Evolutionary conservation across 2,113 vertebrate species (phyloP).

Genomic region (Bufo gargarizans): DNA sequence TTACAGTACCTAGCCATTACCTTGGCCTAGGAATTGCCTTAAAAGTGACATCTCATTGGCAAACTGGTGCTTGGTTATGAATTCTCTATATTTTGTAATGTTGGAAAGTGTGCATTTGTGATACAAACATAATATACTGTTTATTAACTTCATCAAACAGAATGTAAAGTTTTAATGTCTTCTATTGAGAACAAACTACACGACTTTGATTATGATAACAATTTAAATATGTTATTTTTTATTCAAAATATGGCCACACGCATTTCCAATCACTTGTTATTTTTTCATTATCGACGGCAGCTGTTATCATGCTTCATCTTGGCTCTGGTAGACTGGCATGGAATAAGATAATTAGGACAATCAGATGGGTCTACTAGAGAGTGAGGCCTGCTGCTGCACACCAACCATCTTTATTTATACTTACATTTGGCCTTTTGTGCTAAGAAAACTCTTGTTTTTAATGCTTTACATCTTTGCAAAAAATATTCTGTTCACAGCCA

Average conservation of each 20-base stretch:
- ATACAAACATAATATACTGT: no score
- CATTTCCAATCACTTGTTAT: slow-evolving; percentile 11
- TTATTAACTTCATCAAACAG: not conserved
- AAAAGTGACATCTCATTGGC: no score
- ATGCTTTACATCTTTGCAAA: not conserved
- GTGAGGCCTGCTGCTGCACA: not conserved
- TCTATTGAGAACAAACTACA: not conserved
- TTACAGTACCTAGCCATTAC: no score
- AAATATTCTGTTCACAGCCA: not conserved
- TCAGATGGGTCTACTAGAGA: slow-evolving; percentile 9
- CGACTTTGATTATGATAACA: slow-evolving; percentile 2
- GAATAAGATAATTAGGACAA: slow-evolving; percentile 1
- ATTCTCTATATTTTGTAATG: no score
- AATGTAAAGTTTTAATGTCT: not conserved
- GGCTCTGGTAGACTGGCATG: slow-evolving; percentile 5
- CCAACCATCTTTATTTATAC: not conserved
- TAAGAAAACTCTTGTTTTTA: not conserved
- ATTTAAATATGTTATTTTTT: slow-evolving; percentile 30
- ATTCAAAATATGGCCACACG: slow-evolving; percentile 5
- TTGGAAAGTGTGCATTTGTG: no score
- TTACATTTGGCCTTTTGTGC: not conserved
- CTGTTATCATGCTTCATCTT: slow-evolving; percentile 12
- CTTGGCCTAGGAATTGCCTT: no score
- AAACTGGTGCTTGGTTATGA: no score
- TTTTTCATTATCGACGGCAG: slow-evolving; percentile 15